Conservation (phyloP, 2,888 invertebrate genomes). For the Timema cristinae region DNA sequence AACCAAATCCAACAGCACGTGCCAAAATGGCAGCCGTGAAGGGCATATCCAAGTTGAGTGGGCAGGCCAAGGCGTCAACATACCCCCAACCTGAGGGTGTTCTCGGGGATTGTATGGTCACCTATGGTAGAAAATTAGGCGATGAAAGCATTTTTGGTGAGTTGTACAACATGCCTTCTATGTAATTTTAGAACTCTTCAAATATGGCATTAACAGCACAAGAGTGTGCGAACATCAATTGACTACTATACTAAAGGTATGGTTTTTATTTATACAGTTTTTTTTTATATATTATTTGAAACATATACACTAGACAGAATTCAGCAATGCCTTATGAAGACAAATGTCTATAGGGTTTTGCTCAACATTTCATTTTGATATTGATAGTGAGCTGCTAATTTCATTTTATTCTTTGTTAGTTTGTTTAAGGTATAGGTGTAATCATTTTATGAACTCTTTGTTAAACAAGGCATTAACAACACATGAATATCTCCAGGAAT, state of each 20-base stretch:
- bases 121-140: conserved; percentile 92
- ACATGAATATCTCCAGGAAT: too few relatives aligned
- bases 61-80: conserved; percentile 93
- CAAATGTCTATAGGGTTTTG: too few relatives aligned
- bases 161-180: conserved; percentile 33
- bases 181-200: background rate
- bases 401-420: too few relatives aligned
- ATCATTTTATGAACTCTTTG: too few relatives aligned
- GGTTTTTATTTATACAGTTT: too few relatives aligned
- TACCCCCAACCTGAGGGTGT: conserved; percentile 99
- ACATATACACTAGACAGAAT: too few relatives aligned
- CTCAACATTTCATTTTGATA: too few relatives aligned
- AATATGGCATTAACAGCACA: background rate
- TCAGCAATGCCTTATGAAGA: too few relatives aligned
- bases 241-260: background rate
- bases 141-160: conserved; percentile 90
- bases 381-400: too few relatives aligned
- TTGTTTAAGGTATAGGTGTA: too few relatives aligned
- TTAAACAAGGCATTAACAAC: too few relatives aligned
- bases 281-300: too few relatives aligned
- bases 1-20: conserved; percentile 95
- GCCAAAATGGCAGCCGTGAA: conserved; percentile 95
- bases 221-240: background rate
- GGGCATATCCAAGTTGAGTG: conserved; percentile 93
- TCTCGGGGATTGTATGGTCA: conserved; percentile 93